A percentile compares a stretch with the other conserved stretches of the same genome.
Evolutionary conservation across 37 sponge, comb jelly and placozoan species (phyloP).

Genomic region (Corticium candelabrum): DNA sequence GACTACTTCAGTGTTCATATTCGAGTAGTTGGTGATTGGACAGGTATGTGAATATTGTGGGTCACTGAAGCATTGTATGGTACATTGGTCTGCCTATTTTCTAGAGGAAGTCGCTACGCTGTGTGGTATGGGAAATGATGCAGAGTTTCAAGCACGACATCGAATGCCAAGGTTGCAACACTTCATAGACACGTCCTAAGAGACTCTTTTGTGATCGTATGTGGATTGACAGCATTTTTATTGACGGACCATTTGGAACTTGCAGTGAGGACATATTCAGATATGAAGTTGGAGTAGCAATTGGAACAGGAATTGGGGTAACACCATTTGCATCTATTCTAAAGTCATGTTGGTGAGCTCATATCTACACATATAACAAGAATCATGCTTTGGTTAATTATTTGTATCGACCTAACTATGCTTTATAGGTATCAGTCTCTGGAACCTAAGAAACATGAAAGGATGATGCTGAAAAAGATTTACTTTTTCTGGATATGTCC

Average conservation of each 20-base stretch:
- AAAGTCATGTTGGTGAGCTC: neutral
- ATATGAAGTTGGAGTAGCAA: conserved; percentile 59
- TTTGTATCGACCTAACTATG: neutral
- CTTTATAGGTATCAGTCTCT: conserved; percentile 40
- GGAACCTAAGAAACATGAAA: conserved; percentile 13
- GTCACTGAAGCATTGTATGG: too few relatives aligned
- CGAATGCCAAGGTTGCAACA: conserved; percentile 62
- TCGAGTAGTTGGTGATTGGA: conserved; percentile 87
- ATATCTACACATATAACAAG: neutral
- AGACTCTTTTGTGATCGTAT: too few relatives aligned
- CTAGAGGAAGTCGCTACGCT: conserved; percentile 18
- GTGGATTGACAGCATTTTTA: conserved; percentile 34
- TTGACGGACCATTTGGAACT: conserved; percentile 94
- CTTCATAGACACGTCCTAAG: too few relatives aligned
- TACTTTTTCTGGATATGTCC: conserved; percentile 94
- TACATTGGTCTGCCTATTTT: too few relatives aligned
- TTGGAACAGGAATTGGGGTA: conserved; percentile 71
- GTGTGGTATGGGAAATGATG: conserved; percentile 30
- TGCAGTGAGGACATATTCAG: conserved; percentile 90
- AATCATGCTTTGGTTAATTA: neutral
- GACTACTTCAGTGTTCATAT: conserved; percentile 85
- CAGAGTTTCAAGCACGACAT: conserved; percentile 51
- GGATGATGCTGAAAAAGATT: conserved; percentile 47
- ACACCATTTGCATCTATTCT: neutral
- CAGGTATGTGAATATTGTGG: too few relatives aligned